Percentiles rank a stretch among this genome's conserved stretches.
Conservation (phyloP, 2,888 invertebrate species). For the Heliconius erato region DNA sequence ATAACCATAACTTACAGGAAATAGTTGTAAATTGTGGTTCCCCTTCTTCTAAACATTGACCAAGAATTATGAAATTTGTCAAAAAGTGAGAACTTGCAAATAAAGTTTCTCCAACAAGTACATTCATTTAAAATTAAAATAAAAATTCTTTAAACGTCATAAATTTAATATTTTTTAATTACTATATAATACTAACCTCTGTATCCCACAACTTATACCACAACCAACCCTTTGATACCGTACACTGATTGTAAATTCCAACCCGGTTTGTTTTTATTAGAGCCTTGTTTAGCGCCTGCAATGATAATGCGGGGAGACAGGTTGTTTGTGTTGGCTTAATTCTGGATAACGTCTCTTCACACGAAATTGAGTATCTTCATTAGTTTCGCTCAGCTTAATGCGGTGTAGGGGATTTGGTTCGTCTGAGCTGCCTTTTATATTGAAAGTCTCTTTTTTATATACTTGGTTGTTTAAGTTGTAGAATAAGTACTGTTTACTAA, state of each 20-base stretch:
- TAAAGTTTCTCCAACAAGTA: no score
- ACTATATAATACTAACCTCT: slow-evolving; percentile 20
- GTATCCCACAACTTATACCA: slow-evolving; percentile 48
- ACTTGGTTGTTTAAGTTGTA: neutral
- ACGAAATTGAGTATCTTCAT: slow-evolving; percentile 40
- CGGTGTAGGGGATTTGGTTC: slow-evolving; percentile 18
- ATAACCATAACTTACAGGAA: no score
- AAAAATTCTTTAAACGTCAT: no score
- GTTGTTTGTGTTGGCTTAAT: slow-evolving; percentile 47
- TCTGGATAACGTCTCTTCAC: slow-evolving; percentile 45
- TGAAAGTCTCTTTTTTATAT: neutral
- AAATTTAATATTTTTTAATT: no score
- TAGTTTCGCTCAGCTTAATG: slow-evolving; percentile 36
- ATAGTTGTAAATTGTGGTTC: no score
- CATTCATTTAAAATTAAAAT: no score
- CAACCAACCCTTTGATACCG: slow-evolving; percentile 57
- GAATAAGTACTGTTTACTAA: neutral
- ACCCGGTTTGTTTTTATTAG: slow-evolving; percentile 60
- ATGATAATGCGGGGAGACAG: slow-evolving; percentile 49
- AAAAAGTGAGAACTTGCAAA: no score
- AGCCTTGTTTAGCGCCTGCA: slow-evolving; percentile 48
- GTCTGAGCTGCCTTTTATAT: slow-evolving; percentile 12
- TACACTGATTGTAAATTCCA: slow-evolving; percentile 70
- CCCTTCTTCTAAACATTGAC: no score
- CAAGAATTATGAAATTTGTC: no score